These are phyloP conservation scores for Globodera rostochiensis DNA, from an alignment of 1,140 invertebrate genomes.

Conservation along the genomic window DNA sequence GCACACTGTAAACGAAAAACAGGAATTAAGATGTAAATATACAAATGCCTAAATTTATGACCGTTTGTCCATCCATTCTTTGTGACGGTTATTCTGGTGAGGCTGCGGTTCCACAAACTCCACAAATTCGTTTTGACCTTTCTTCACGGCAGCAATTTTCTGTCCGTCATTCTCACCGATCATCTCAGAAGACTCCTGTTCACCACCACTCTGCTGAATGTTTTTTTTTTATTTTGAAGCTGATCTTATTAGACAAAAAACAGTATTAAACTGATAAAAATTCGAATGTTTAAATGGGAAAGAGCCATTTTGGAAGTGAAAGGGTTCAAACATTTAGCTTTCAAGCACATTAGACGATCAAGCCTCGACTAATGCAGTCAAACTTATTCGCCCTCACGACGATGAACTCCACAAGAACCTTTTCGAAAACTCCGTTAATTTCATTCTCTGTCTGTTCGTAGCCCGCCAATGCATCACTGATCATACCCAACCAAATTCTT, in stretches of 20 bases:
- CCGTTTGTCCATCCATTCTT: slow-evolving; percentile 47
- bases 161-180: slow-evolving; percentile 21
- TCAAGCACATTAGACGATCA: too few relatives aligned
- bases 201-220: slow-evolving; percentile 6
- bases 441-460: neutral
- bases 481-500: slow-evolving; percentile 15
- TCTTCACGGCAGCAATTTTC: slow-evolving; percentile 36
- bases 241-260: neutral
- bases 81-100: slow-evolving; percentile 14
- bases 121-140: slow-evolving; percentile 48
- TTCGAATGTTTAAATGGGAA: neutral
- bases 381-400: neutral
- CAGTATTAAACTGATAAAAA: neutral
- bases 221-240: too few relatives aligned
- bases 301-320: too few relatives aligned
- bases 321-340: neutral
- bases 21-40: neutral
- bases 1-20: slow-evolving; percentile 8
- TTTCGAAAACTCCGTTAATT: neutral
- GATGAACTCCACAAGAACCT: neutral
- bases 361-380: too few relatives aligned
- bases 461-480: slow-evolving; percentile 1
- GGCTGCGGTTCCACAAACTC: slow-evolving; percentile 44
- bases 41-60: slow-evolving; percentile 7
- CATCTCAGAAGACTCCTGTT: neutral